These are phyloP conservation scores for Butorides virescens DNA, from an alignment of 2,113 vertebrate species.

Conservation along the genomic window DNA sequence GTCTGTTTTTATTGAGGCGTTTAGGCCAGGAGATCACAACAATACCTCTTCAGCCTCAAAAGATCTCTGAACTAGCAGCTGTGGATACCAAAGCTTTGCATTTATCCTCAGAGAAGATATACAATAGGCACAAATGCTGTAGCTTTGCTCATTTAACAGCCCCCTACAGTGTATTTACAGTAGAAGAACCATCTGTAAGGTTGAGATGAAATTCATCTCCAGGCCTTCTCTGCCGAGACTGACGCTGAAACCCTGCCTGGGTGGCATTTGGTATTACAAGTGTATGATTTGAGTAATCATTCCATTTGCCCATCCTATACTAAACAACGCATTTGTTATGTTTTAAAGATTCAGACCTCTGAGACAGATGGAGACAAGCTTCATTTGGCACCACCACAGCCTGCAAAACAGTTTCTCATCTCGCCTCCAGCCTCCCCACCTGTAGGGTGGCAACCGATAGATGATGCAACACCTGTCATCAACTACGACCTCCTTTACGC, in stretches of 20 bases:
- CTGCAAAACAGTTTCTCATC: slow-evolving; percentile 89
- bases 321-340: not conserved
- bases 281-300: not conserved
- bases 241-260: not conserved
- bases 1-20: not conserved
- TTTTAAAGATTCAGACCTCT: slow-evolving; percentile 81
- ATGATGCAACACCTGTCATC: slow-evolving; percentile 84
- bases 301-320: not conserved
- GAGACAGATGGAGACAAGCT: slow-evolving; percentile 86
- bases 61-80: not conserved
- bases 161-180: not conserved
- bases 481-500: slow-evolving; percentile 89
- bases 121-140: not conserved
- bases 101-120: not conserved
- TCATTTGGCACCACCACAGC: slow-evolving; percentile 87
- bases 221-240: not conserved
- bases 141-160: not conserved
- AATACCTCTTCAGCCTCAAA: not conserved
- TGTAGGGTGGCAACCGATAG: slow-evolving; percentile 85
- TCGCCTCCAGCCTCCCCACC: slow-evolving; percentile 87
- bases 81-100: not conserved
- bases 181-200: slow-evolving; percentile 12
- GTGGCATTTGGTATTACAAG: not conserved
- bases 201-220: not conserved
- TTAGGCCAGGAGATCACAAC: not conserved